phyloP scores from a whole-genome alignment of 2,888 invertebrate genomes.

The Dendrolimus pini region DNA sequence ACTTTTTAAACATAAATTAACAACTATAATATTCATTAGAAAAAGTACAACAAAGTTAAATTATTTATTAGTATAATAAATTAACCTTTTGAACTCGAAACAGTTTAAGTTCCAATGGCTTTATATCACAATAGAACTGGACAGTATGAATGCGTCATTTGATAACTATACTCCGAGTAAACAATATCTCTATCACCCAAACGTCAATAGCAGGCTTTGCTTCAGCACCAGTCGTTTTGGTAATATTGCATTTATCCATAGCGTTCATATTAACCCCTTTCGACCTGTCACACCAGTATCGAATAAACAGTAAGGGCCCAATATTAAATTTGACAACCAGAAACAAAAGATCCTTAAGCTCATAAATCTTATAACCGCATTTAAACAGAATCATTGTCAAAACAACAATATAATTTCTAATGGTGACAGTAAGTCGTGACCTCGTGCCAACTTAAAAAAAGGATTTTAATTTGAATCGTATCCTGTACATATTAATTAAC shows the following conservation, averaged over 20 bases:
- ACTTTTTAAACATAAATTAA: no score
- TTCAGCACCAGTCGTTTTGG: slow-evolving; percentile 67
- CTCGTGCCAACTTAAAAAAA: slow-evolving; percentile 65
- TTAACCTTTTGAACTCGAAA: no score
- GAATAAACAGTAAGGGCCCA: slow-evolving; percentile 55
- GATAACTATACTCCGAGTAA: slow-evolving; percentile 17
- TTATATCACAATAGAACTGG: not conserved
- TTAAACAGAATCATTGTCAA: slow-evolving; percentile 58
- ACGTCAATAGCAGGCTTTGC: slow-evolving; percentile 69
- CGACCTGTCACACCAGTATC: slow-evolving; percentile 66
- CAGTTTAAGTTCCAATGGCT: not conserved
- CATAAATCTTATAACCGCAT: slow-evolving; percentile 66
- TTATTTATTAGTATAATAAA: no score
- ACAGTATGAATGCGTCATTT: slow-evolving; percentile 19
- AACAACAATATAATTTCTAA: slow-evolving; percentile 64
- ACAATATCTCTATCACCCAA: slow-evolving; percentile 53
- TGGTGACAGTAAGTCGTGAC: slow-evolving; percentile 69
- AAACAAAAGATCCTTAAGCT: slow-evolving; percentile 49
- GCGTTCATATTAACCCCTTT: slow-evolving; percentile 73
- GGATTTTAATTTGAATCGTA: slow-evolving; percentile 68
- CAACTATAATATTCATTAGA: no score
- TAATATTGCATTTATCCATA: slow-evolving; percentile 71
- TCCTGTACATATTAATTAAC: slow-evolving; percentile 75
- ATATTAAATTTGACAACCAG: slow-evolving; percentile 53
- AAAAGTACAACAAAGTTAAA: no score